phyloP scores from a whole-genome alignment of 2,888 invertebrate species.

The Polydesmus complanatus region DNA sequence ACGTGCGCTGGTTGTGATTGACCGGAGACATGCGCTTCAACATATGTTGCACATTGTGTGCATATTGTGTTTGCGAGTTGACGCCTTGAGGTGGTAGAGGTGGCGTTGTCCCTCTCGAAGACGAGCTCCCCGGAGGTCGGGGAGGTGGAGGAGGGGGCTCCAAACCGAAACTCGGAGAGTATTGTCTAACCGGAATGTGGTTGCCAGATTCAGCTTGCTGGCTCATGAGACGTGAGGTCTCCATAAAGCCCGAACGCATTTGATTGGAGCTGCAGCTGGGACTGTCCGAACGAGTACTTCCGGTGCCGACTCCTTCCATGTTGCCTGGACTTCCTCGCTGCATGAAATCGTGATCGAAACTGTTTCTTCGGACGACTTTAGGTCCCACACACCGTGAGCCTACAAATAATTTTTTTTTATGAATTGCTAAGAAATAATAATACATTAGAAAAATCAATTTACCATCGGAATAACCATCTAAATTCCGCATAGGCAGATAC shows the following conservation, averaged over 20 bases:
- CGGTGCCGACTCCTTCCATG: constrained; percentile 57
- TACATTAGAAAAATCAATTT: neutral
- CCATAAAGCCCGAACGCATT: constrained; percentile 29
- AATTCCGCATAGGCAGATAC: neutral
- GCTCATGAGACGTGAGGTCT: constrained; percentile 4
- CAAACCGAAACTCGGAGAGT: constrained; percentile 25
- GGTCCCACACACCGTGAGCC: neutral
- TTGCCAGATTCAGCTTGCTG: constrained; percentile 11
- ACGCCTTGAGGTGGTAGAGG: constrained; percentile 36
- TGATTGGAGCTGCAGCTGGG: constrained; percentile 46
- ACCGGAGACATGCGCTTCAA: constrained; percentile 61
- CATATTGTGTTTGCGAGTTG: constrained; percentile 5
- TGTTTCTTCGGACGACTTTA: constrained; percentile 63
- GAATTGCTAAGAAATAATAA: neutral
- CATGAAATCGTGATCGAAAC: constrained; percentile 51
- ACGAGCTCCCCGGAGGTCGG: constrained; percentile 20
- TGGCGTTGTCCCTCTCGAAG: constrained; percentile 34
- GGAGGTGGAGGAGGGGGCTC: constrained; percentile 38
- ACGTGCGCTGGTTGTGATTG: constrained; percentile 17
- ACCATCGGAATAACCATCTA: neutral
- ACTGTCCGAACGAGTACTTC: constrained; percentile 72
- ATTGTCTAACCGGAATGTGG: constrained; percentile 19
- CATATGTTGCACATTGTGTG: constrained; percentile 45
- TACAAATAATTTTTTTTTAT: neutral
- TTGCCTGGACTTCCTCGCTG: constrained; percentile 63